Evolutionary conservation across 2,888 invertebrate species (phyloP), one percentile per base, ranked within the genome.

Genomic region (Perithous albicinctus): DNA sequence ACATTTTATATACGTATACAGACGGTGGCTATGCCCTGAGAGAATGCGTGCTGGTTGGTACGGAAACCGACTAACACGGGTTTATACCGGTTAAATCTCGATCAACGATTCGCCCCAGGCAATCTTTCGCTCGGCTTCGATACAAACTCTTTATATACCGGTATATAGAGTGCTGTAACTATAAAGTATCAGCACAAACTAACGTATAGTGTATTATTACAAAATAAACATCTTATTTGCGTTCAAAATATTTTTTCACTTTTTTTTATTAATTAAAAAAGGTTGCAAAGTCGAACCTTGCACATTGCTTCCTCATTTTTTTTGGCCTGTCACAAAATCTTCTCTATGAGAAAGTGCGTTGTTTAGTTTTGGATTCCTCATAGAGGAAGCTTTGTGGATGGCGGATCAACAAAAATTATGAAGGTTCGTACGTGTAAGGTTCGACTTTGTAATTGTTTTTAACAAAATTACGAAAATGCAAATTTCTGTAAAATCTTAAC

Each of bases 51-150:
- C 67, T 41, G 76, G 61, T 87, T 69, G 77, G 88, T 86, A 89
- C 88, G 88, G 86, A 88, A 86, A 89, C 89, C 85, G 23, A 63
- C 38, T 85, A 79, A 80, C 82, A 76, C 88, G 70, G 80, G 90
- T 90, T 91, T 85, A 88, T 90, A 91, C 90, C 89, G 90, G 91
- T 89, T 91, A 88, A 90, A 89, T 90, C 89, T 89, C 78, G 90
- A 87, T 89, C 86, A 87, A 84, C 82, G 69, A 78, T 84, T 82
- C 79, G 86, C 88, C 85, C 79, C 80, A 82, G 80, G 85, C 84
- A 78, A 61, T 85, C 85, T 86, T 86, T 80, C 81, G 66, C 84
- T 67, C 77, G 56, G 64, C 61, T 64, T 73, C 35, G 35, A 35
- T 48, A 66, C 67, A 41, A 51, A 76, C 48, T 79, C 51, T 80